Evolutionary conservation across 2,797 vertebrate genomes (phyloP), one percentile per base, ranked within the genome.

Genomic region (Pterois miles): DNA sequence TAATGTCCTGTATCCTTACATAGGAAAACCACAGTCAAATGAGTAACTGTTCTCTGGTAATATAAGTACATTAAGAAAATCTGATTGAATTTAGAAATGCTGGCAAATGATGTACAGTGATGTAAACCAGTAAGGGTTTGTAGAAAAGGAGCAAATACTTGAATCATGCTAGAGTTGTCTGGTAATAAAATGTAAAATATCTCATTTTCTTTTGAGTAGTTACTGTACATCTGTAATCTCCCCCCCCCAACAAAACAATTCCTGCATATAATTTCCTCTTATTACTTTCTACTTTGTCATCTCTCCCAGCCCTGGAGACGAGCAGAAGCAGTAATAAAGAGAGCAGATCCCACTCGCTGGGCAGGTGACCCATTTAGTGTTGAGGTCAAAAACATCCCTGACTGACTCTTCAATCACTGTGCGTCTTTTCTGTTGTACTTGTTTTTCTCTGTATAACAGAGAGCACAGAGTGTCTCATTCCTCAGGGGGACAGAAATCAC

Each of bases 401-500:
- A 76, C 31, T 76, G 69, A 84, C 65, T 71, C 82, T 22, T 58
- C 64, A 46, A 16, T 46, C 18, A 13, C 74, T 43, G 56, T 63
- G 46, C 20, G 1, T 88, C 73, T 82, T 84, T 86, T 81, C 48
- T 70, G 65, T 78, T 74, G 40, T 48, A 38, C 65, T 74, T 71
- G 3, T 76, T 71, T 76, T 82, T 71, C 74, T 40, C 60, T 80
- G 58, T 59, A 69, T 74, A 88, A 82, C 66, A 70, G 74, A 66
- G 69, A 77, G 71, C 5, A 25, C 76, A 87, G 79, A 89, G 65
- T 25, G 48, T 84, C 65, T 81, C 72, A 3, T 71, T 89, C 80
- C 89, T 85, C 69, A 33, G 64, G 86, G 86, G 80, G 88, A 89
- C 87, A 89, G 83, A 89, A 83, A 89, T 91, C 83, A 83, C 80